Evolutionary conservation across 2,113 vertebrate species (phyloP).

Genomic region (Climacteris rufus): DNA sequence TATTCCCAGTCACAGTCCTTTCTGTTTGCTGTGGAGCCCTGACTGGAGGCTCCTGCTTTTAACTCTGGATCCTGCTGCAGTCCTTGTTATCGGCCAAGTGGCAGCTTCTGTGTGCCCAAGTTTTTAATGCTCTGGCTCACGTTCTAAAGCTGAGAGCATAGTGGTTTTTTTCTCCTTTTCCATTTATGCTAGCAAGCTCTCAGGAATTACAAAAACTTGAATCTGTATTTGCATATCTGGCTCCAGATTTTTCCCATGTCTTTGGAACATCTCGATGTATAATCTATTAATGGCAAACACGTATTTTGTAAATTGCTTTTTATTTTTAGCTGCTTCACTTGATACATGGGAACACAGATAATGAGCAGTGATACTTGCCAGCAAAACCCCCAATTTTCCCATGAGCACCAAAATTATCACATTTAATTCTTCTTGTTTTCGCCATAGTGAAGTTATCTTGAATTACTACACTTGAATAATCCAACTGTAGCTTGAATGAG

Average conservation of each 20-base stretch:
- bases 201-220: not conserved
- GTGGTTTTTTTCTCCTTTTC: not conserved
- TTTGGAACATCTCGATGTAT: not conserved
- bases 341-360: not conserved
- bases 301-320: not conserved
- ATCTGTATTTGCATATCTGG: conserved; percentile 27
- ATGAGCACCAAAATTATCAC: not conserved
- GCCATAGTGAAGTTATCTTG: not conserved
- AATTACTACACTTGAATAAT: not conserved
- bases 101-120: not conserved
- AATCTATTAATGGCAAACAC: not conserved
- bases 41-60: not conserved
- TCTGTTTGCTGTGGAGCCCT: not conserved
- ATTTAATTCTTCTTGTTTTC: not conserved
- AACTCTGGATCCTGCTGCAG: not conserved
- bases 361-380: not conserved
- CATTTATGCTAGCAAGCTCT: not conserved
- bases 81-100: not conserved
- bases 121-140: not conserved
- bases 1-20: not conserved
- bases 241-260: not conserved
- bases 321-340: conserved; percentile 5
- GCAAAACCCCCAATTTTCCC: not conserved
- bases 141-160: not conserved
- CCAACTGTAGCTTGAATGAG: not conserved